Conservation (phyloP, 2,113 vertebrate genomes). For the Eublepharis macularius region DNA sequence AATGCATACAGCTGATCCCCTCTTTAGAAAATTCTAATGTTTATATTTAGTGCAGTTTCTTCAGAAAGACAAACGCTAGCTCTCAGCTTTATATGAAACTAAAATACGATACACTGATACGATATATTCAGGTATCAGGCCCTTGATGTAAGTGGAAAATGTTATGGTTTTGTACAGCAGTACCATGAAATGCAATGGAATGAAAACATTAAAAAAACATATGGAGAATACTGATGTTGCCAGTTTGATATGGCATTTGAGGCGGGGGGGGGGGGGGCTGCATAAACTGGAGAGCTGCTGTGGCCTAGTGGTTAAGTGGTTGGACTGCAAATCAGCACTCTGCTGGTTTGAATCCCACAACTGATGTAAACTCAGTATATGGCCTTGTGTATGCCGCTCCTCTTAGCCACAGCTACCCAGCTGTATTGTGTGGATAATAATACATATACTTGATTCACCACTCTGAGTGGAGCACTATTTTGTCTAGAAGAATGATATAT, state of each 20-base stretch:
- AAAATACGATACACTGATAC: constrained; percentile 3
- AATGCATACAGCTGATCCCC: background rate
- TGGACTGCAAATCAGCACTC: no score
- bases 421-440: no score
- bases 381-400: no score
- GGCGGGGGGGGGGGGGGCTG: no score
- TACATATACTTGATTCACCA: no score
- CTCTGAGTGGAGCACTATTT: no score
- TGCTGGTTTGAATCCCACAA: no score
- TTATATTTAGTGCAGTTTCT: constrained; percentile 15
- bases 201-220: background rate
- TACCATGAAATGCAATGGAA: constrained; percentile 2
- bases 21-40: background rate
- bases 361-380: no score
- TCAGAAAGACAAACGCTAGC: constrained; percentile 29
- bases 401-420: no score
- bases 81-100: constrained; percentile 25
- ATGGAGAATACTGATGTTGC: background rate
- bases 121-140: constrained; percentile 33
- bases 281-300: no score
- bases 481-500: no score
- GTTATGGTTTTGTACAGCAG: constrained; percentile 25
- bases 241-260: constrained; percentile 7
- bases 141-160: constrained; percentile 40
- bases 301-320: no score